phyloP scores from a whole-genome alignment of 1,140 invertebrate species.

The Drosophila sechellia region DNA sequence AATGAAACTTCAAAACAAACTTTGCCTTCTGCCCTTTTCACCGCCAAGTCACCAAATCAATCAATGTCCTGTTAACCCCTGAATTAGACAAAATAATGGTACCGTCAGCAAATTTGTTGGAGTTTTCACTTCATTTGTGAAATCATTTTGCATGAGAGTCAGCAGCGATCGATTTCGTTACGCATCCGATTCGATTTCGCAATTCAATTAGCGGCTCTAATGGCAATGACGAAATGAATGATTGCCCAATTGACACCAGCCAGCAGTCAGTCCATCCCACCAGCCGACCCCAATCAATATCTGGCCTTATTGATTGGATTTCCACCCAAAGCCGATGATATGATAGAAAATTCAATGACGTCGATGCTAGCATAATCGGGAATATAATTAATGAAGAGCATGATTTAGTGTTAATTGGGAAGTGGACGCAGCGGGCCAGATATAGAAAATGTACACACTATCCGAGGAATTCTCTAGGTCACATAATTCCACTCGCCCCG shows the following conservation, averaged over 20 bases:
- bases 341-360: slow-evolving; percentile 18
- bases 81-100: slow-evolving; percentile 1
- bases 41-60: slow-evolving; percentile 24
- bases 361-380: slow-evolving; percentile 27
- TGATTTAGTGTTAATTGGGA: slow-evolving; percentile 79
- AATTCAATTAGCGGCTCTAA: slow-evolving; percentile 67
- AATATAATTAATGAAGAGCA: slow-evolving; percentile 66
- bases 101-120: background rate
- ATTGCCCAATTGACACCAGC: slow-evolving; percentile 49
- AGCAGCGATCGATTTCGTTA: slow-evolving; percentile 61
- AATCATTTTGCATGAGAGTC: slow-evolving; percentile 40
- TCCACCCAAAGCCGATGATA: slow-evolving; percentile 17
- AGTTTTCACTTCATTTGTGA: slow-evolving; percentile 8
- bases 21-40: background rate
- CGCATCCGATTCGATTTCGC: slow-evolving; percentile 55
- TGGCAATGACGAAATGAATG: slow-evolving; percentile 72
- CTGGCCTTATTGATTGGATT: slow-evolving; percentile 62
- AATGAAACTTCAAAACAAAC: background rate
- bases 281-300: slow-evolving; percentile 7
- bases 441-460: slow-evolving; percentile 2
- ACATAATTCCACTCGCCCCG: slow-evolving; percentile 1
- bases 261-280: background rate
- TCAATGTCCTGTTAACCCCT: slow-evolving; percentile 6
- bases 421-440: slow-evolving; percentile 18
- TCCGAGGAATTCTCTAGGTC: background rate